phyloP scores from a whole-genome alignment of 2,797 vertebrate species.

The Rhabdomys pumilio region DNA sequence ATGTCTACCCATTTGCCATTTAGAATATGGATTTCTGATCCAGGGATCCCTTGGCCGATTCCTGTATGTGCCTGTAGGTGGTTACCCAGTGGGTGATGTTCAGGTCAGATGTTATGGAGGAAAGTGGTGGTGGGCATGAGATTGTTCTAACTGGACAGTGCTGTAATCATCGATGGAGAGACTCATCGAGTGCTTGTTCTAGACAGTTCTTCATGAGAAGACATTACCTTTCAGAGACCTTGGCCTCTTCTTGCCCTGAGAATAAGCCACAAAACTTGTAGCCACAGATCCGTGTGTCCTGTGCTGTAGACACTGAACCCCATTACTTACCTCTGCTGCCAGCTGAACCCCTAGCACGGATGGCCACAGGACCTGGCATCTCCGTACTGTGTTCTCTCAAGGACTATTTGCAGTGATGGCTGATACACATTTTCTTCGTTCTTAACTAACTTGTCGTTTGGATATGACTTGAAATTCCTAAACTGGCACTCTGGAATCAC shows the following conservation, averaged over 20 bases:
- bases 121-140: background rate
- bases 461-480: background rate
- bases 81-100: background rate
- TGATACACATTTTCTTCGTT: background rate
- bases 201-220: conserved; percentile 10
- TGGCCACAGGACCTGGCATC: background rate
- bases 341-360: background rate
- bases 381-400: background rate
- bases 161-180: background rate
- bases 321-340: background rate
- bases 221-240: conserved; percentile 22
- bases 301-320: background rate
- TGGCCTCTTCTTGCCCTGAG: background rate
- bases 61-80: background rate
- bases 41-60: background rate
- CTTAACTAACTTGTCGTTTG: background rate
- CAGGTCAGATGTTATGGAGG: background rate
- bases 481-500: background rate
- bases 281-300: conserved; percentile 11
- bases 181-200: background rate
- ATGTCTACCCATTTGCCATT: background rate
- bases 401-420: background rate
- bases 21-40: background rate
- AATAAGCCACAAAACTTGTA: conserved; percentile 18
- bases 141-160: background rate